Percentiles rank a stretch among this genome's conserved stretches.
Evolutionary conservation across 2,888 invertebrate genomes (phyloP).

Genomic region (Sphaerophoria taeniata): DNA sequence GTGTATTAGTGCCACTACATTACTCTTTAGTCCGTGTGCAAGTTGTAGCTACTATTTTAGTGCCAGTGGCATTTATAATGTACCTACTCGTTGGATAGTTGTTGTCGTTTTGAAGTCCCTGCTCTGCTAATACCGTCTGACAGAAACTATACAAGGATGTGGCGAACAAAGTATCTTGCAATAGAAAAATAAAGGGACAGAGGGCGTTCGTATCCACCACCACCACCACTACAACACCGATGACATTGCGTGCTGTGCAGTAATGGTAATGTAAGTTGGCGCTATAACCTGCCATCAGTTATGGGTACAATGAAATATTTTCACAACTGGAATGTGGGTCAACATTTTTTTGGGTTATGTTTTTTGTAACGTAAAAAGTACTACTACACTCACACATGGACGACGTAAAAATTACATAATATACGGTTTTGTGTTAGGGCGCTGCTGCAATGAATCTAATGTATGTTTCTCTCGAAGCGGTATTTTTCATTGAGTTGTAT

Average conservation of each 20-base stretch:
- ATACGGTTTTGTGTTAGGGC: constrained; percentile 32
- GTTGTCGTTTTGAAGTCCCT: constrained; percentile 50
- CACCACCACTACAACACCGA: constrained; percentile 5
- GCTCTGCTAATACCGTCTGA: constrained; percentile 69
- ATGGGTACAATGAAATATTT: constrained; percentile 74
- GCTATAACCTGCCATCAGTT: constrained; percentile 73
- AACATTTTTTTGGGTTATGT: constrained; percentile 68
- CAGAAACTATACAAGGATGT: constrained; percentile 63
- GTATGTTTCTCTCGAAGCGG: constrained; percentile 47
- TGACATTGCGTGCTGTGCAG: constrained; percentile 66
- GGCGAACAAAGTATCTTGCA: constrained; percentile 23
- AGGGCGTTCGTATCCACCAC: neutral
- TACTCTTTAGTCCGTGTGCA: constrained; percentile 68
- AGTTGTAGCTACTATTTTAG: constrained; percentile 66
- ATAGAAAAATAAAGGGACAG: neutral
- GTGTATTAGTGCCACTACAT: constrained; percentile 60
- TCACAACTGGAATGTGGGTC: constrained; percentile 72
- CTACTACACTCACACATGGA: neutral
- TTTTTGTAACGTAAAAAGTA: constrained; percentile 45
- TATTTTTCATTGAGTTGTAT: constrained; percentile 46
- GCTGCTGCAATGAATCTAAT: neutral
- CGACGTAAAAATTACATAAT: neutral
- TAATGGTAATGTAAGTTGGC: constrained; percentile 65
- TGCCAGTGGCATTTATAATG: constrained; percentile 68
- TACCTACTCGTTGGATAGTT: constrained; percentile 22